Evolutionary conservation across 2,888 invertebrate genomes (phyloP).

Genomic region (Erebia palarica): DNA sequence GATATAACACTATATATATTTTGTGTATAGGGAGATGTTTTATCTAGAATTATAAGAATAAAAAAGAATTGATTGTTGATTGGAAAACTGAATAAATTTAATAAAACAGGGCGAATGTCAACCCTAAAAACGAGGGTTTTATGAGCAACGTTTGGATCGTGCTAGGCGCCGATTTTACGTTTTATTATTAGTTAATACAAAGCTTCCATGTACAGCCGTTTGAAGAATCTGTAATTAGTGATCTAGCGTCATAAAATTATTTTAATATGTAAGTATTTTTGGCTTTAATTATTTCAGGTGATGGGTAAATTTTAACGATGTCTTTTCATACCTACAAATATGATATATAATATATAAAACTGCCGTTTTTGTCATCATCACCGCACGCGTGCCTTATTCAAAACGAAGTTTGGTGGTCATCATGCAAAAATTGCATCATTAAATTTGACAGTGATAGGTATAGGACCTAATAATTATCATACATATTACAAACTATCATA

Average conservation of each 20-base stretch:
- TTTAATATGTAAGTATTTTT: slow-evolving; percentile 23
- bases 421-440: too few relatives aligned
- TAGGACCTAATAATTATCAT: too few relatives aligned
- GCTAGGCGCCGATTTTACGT: slow-evolving; percentile 31
- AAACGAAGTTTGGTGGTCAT: too few relatives aligned
- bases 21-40: too few relatives aligned
- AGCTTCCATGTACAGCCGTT: slow-evolving; percentile 26
- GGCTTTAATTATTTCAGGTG: slow-evolving; percentile 13
- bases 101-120: neutral
- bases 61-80: neutral
- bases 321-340: slow-evolving; percentile 38
- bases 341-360: too few relatives aligned
- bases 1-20: too few relatives aligned
- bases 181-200: slow-evolving; percentile 33
- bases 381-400: too few relatives aligned
- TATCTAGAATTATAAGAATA: too few relatives aligned
- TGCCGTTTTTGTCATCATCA: too few relatives aligned
- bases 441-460: too few relatives aligned
- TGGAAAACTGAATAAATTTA: neutral
- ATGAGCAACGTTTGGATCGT: slow-evolving; percentile 32
- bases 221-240: slow-evolving; percentile 34
- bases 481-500: too few relatives aligned
- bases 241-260: slow-evolving; percentile 18
- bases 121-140: slow-evolving; percentile 45
- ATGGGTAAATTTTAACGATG: slow-evolving; percentile 40